Percentiles rank a stretch among this genome's conserved stretches.
Evolutionary conservation across 2,113 vertebrate genomes (phyloP).

Genomic region (Tricholaema leucomelas): DNA sequence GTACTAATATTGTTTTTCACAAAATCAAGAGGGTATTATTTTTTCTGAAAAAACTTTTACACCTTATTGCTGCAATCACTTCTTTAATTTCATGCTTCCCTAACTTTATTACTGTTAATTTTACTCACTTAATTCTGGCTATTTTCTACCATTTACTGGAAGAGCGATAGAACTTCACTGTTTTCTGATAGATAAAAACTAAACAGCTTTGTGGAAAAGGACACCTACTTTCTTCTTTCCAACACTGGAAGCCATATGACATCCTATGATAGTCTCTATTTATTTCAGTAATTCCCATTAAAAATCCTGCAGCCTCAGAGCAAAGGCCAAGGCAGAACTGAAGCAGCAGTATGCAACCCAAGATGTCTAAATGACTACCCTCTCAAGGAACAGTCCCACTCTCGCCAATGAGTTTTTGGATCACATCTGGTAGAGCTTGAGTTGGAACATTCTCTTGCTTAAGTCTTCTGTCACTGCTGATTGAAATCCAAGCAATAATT

Average conservation of each 20-base stretch:
- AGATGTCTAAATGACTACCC: background rate
- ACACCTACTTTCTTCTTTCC: background rate
- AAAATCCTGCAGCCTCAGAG: background rate
- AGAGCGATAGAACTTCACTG: background rate
- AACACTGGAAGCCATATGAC: background rate
- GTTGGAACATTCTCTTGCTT: background rate
- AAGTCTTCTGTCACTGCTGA: background rate
- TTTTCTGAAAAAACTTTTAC: conserved; percentile 35
- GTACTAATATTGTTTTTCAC: background rate
- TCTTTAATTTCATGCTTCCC: conserved; percentile 76
- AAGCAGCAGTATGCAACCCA: rapidly evolving
- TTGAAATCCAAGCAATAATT: background rate
- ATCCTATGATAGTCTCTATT: background rate
- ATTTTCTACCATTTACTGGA: conserved; percentile 51
- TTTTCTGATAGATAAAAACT: conserved; percentile 13
- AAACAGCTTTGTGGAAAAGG: background rate
- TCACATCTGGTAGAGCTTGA: background rate
- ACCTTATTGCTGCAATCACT: conserved; percentile 54
- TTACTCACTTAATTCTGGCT: conserved; percentile 55
- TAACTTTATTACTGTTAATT: conserved; percentile 75
- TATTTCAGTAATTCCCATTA: background rate
- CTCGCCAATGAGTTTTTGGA: background rate
- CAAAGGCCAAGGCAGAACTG: background rate
- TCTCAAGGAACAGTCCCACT: background rate
- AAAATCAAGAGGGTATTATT: conserved; percentile 1